Evolutionary conservation across 2,113 vertebrate species (phyloP).

Genomic region (Catharus fuscescens): DNA sequence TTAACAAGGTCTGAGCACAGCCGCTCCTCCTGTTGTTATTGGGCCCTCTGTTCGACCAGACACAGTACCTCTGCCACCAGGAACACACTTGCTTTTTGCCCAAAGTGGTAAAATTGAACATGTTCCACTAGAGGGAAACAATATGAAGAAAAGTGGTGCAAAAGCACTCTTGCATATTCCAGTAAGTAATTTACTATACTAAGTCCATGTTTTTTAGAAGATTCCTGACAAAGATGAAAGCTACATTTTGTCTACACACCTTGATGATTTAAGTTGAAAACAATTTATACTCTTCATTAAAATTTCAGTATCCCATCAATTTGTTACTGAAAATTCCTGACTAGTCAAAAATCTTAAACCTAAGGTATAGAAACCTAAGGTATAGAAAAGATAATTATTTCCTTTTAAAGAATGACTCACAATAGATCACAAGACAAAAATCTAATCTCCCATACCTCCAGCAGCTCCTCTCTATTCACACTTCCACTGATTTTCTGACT

Average conservation of each 20-base stretch:
- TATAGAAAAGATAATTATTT: neutral
- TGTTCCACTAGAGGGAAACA: conserved; percentile 83
- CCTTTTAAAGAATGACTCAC: neutral
- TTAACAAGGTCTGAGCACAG: conserved; percentile 80
- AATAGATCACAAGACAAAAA: neutral
- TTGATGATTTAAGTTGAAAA: neutral
- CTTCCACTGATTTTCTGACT: neutral
- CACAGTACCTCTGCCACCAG: conserved; percentile 81
- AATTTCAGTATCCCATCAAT: neutral
- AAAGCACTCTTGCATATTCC: conserved; percentile 86
- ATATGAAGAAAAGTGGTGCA: conserved; percentile 83
- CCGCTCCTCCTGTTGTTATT: conserved; percentile 65
- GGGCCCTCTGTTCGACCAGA: conserved; percentile 83
- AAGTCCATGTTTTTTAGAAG: neutral
- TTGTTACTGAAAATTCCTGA: neutral
- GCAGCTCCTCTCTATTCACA: neutral
- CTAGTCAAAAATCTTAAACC: neutral
- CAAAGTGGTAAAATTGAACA: conserved; percentile 91
- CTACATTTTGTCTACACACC: neutral
- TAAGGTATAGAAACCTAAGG: neutral
- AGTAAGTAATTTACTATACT: conserved; percentile 72
- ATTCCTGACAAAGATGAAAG: neutral
- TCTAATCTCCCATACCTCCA: neutral
- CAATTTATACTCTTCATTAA: neutral
- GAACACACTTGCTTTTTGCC: conserved; percentile 88